These are phyloP conservation scores for Cancer borealis DNA, from an alignment of 2,888 invertebrate species.

Conservation along the genomic window DNA sequence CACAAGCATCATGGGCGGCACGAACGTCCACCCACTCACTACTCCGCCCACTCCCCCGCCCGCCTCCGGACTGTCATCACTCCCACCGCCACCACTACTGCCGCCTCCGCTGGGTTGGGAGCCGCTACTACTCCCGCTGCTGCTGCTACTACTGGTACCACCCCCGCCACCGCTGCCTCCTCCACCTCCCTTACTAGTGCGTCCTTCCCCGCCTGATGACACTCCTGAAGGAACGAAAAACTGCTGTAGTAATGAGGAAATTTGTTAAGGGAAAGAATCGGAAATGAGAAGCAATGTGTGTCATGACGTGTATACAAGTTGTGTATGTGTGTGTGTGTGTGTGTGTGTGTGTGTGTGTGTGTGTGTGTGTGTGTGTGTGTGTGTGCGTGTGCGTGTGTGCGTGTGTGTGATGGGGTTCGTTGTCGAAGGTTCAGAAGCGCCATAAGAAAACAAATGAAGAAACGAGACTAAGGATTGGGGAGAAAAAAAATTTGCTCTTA, in stretches of 20 bases:
- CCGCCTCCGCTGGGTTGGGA: neutral
- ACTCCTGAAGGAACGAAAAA: conserved; percentile 16
- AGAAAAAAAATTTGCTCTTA: neutral
- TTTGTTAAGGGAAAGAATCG: conserved; percentile 22
- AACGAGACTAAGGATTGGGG: neutral
- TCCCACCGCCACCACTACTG: neutral
- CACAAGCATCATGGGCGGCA: conserved; percentile 70
- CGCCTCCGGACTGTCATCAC: neutral
- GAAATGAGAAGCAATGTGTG: neutral
- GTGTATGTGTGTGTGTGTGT: too few relatives aligned
- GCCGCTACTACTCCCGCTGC: neutral
- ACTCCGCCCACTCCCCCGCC: neutral
- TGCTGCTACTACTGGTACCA: neutral
- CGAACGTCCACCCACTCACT: neutral
- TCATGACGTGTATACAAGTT: neutral
- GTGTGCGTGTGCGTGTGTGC: too few relatives aligned
- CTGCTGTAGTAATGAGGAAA: conserved; percentile 9
- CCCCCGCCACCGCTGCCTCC: neutral
- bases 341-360: conserved; percentile 17
- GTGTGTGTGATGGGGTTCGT: neutral
- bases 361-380: too few relatives aligned
- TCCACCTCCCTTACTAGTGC: neutral
- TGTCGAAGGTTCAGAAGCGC: neutral
- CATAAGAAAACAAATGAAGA: neutral
- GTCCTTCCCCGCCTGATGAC: conserved; percentile 38